These are phyloP conservation scores for Acromyrmex heyeri DNA, from an alignment of 1,140 invertebrate genomes.

Conservation along the genomic window DNA sequence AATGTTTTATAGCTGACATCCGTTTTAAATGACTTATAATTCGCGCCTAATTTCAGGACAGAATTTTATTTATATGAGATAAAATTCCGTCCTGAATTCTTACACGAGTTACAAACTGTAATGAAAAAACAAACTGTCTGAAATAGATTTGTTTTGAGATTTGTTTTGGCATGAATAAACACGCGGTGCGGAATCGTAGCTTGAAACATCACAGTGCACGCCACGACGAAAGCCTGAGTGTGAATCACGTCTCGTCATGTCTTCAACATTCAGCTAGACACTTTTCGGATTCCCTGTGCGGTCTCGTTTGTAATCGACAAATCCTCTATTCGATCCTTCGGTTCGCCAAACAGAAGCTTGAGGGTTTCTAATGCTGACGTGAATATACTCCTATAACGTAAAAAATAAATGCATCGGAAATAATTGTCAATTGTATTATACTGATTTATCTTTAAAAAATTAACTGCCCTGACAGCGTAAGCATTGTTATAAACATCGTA, in stretches of 20 bases:
- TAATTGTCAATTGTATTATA: background rate
- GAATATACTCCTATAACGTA: constrained; percentile 42
- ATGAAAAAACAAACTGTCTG: background rate
- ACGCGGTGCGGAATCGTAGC: background rate
- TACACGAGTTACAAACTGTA: background rate
- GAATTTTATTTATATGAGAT: background rate
- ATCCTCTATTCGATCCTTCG: constrained; percentile 19
- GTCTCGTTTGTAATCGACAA: background rate
- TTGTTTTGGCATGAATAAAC: background rate
- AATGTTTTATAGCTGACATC: too few species aligned
- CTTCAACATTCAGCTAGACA: constrained; percentile 32
- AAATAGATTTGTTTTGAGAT: background rate
- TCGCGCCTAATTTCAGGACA: background rate
- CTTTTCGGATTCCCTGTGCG: background rate
- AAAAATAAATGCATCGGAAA: background rate
- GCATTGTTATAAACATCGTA: too few species aligned
- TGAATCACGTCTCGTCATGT: background rate
- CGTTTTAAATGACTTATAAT: background rate
- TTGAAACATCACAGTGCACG: background rate
- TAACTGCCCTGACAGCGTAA: too few species aligned
- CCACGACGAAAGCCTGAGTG: background rate
- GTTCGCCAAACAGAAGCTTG: constrained; percentile 22
- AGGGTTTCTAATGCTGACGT: constrained; percentile 31
- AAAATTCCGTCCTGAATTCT: background rate
- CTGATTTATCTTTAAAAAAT: background rate